Base-by-base conservation (phyloP, 1,140 invertebrate genomes). In the Drosophila asahinai region DNA sequence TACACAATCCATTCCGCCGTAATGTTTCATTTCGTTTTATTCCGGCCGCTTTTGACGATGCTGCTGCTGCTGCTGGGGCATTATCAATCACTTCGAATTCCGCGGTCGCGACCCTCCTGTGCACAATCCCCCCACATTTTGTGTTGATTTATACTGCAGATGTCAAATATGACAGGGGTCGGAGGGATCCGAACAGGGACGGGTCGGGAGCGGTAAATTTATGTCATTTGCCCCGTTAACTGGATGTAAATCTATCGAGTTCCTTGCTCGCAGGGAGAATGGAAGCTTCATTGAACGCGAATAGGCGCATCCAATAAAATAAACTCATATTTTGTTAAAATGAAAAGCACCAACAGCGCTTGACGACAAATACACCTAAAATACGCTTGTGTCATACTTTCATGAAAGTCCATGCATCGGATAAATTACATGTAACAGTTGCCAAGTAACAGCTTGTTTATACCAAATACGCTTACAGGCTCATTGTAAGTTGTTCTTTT, bases 21-120 rank as follows among this genome's bases (percentile, higher is more conserved):
- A 84, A 84, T 87, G 89, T 91, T 91, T 86, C 81, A 89, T 84
- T 89, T 91, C 79, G 74, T 61, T 80, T 77, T 78, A 74, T 79
- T 73, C 77, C 64, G 59, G 59, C 64, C 51, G 62, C 52, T 66
- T 79, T 67, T 57, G 80, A 58, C 51, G 45, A 61, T 40, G 58
- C 45, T 51, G 38, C 54, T 61, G 8, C 25, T 51, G 57, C 51
- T 77, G 62, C 38, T 65, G 42, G 74, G 74, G 70, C 71, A 83
- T 91, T 89, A 90, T 91, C 81, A 91, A 91, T 91, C 90, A 91
- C 82, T 82, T 77, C 43, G 71, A 54, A 67, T 57, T 59, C 76
- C 47, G 73, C 59, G 47, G 52, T 42, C 60, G 42, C 43, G 25
- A 36, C 47, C 33, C 61, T 27, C 42, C 63, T 17, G 17, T 15